These are phyloP conservation scores for Clavelina lepadiformis DNA, from an alignment of 23 tunicate genomes.

Conservation along the genomic window DNA sequence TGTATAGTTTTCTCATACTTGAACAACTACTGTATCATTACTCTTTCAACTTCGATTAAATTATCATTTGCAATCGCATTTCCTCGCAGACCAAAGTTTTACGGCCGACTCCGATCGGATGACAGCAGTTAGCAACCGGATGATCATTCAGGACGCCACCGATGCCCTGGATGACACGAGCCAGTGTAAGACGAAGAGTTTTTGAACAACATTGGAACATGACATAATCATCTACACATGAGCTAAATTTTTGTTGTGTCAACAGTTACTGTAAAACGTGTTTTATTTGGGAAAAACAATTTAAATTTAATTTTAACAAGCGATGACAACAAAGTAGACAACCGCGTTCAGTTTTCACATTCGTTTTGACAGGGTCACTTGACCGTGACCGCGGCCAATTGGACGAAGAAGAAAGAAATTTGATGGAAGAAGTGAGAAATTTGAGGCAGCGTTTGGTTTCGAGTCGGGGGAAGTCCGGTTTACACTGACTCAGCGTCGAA, in stretches of 20 bases:
- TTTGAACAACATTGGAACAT: no score
- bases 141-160: neutral
- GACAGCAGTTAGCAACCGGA: conserved; percentile 24
- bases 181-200: no score
- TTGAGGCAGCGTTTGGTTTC: conserved; percentile 60
- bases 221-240: no score
- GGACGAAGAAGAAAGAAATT: conserved; percentile 47
- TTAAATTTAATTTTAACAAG: no score
- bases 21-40: no score
- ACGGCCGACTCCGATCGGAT: conserved; percentile 23
- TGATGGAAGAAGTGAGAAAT: conserved; percentile 63
- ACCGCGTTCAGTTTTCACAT: neutral
- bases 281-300: no score
- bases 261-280: no score
- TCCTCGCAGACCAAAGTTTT: no score
- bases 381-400: conserved; percentile 45
- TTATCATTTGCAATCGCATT: no score
- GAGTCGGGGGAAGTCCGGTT: conserved; percentile 17
- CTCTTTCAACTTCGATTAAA: no score
- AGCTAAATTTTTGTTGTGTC: no score
- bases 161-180: neutral
- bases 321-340: neutral
- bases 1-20: no score
- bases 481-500: conserved; percentile 2
- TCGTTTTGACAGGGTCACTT: conserved; percentile 21